These are phyloP conservation scores for Threskiornis aethiopicus DNA, from an alignment of 2,797 vertebrate species.

Conservation along the genomic window DNA sequence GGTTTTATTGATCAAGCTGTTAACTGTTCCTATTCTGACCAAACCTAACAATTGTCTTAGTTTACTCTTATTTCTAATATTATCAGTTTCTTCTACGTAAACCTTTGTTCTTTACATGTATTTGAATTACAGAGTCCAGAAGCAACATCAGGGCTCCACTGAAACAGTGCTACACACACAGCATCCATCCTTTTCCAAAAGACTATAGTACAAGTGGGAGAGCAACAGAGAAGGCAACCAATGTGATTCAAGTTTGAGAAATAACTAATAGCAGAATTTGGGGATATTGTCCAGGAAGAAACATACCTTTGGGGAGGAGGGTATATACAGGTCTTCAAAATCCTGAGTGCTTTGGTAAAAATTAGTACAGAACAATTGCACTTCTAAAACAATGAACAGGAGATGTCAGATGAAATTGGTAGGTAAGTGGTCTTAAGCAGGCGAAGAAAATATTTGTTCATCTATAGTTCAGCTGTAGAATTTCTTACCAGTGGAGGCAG, in stretches of 20 bases:
- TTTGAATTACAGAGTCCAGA: background rate
- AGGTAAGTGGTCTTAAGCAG: background rate
- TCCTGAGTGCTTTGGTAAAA: background rate
- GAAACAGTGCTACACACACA: background rate
- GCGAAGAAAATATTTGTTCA: background rate
- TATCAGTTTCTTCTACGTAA: background rate
- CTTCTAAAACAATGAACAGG: background rate
- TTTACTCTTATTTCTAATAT: background rate
- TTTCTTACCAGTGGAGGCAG: background rate
- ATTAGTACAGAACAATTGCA: background rate
- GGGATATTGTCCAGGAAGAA: background rate
- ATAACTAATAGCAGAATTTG: background rate
- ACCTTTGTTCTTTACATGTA: background rate
- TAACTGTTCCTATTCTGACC: background rate
- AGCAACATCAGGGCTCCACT: background rate
- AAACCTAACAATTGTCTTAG: background rate
- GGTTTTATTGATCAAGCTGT: background rate
- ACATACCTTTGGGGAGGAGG: background rate
- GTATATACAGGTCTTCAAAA: background rate
- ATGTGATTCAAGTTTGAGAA: background rate
- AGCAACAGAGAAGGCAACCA: background rate
- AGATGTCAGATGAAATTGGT: background rate
- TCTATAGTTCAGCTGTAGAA: background rate
- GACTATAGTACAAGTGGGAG: background rate
- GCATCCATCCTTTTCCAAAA: background rate